Base-by-base conservation (phyloP, 92 coral and sea anemone genomes). In the Siderastrea radians region DNA sequence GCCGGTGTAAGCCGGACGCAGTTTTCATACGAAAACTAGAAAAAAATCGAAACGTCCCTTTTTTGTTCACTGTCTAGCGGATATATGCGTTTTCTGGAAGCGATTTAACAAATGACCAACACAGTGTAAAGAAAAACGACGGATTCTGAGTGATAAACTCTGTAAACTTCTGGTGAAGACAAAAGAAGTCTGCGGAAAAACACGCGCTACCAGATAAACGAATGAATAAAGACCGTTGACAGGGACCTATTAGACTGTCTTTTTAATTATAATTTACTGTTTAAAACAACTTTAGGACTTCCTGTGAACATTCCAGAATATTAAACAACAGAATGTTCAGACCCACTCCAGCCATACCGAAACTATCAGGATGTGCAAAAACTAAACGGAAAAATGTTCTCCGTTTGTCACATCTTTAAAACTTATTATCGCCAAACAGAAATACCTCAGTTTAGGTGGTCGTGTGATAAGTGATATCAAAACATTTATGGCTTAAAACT, bases 131-230 rank as follows among this genome's bases (percentile, higher is more conserved):
- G 11, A 7, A 74, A 74, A 73, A 74, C 62, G 53, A 74, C 26
- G 38, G 63, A 19, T 74, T 53, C 12, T 47, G 48, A 52, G 48
- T 74, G 63, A 74, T 74, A 74, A 53, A 52, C 38, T 26, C 38
- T 26, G 38, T 26, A 26, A 26, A 26, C 47, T 55, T 6, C 52
- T 50, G 19, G 10, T 55, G 3, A 74, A 12, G 62, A 74, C 63
- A 74, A 54, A 74, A 19, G 53, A 16, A 17, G 59, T 50, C 59
- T 16, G 12, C 6, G 60, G 19, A 12, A 73, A 68, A 74, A 74
- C 78, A 74, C 78, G 78, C 52, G 78, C 53, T 74, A 1, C 78
- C 2, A 74, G 78, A 74, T 74, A 74, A 74, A 74, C 19, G 78
- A 74, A 53, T 7, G 16, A 19, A n/a, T 51, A 11, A 8, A 8